A percentile compares a stretch with the other conserved stretches of the same genome.
phyloP scores from a whole-genome alignment of 2,797 vertebrate species.

The Erethizon dorsatum region DNA sequence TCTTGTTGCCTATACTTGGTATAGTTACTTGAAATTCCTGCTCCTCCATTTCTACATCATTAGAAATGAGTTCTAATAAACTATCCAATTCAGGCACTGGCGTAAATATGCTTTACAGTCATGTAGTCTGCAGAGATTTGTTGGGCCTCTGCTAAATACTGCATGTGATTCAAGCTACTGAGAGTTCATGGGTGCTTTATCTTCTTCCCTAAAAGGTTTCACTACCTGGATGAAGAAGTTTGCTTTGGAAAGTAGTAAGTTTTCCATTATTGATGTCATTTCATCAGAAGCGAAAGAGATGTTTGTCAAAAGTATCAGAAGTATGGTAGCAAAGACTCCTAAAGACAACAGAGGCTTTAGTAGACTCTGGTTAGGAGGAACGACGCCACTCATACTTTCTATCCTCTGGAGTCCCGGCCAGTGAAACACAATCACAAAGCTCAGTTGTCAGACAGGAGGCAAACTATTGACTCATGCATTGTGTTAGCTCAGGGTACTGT shows the following conservation, averaged over 20 bases:
- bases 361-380: background rate
- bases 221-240: background rate
- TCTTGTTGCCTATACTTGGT: background rate
- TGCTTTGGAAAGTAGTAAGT: background rate
- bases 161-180: background rate
- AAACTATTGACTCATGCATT: background rate
- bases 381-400: background rate
- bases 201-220: background rate
- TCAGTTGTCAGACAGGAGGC: background rate
- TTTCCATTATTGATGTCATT: background rate
- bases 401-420: background rate
- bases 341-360: background rate
- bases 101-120: background rate
- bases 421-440: background rate
- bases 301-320: background rate
- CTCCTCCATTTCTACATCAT: background rate
- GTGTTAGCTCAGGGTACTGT: background rate
- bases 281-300: constrained; percentile 9
- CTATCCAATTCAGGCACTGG: background rate
- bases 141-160: background rate
- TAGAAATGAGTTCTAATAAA: background rate
- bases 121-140: background rate
- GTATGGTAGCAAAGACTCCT: background rate
- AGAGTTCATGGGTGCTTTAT: background rate
- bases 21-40: background rate